phyloP scores from a whole-genome alignment of 2,888 invertebrate species.

The Lycocerus yunnanus region DNA sequence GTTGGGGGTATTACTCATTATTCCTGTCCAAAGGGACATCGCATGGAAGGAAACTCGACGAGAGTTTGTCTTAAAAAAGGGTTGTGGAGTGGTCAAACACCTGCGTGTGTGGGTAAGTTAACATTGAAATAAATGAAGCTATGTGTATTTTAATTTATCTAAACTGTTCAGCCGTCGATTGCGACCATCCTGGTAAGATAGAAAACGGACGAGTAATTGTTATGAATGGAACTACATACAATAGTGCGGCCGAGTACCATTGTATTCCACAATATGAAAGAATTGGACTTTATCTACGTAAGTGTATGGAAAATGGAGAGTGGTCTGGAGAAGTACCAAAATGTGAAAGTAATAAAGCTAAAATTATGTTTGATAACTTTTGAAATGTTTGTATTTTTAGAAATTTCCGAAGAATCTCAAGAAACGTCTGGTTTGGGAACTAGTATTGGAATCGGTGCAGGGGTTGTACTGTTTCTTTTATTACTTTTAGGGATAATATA shows the following conservation, averaged over 20 bases:
- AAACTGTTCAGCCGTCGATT: conserved; percentile 73
- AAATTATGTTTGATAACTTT: no score
- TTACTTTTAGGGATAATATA: conserved; percentile 80
- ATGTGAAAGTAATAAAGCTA: conserved; percentile 67
- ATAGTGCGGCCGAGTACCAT: conserved; percentile 86
- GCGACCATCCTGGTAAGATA: conserved; percentile 76
- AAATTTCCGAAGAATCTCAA: conserved; percentile 70
- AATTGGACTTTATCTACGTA: conserved; percentile 79
- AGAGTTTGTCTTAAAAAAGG: conserved; percentile 77
- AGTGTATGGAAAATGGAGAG: conserved; percentile 79
- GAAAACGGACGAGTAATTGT: conserved; percentile 87
- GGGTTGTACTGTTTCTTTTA: conserved; percentile 78
- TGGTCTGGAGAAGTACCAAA: conserved; percentile 89
- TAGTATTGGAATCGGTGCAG: conserved; percentile 83
- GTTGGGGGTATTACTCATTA: conserved; percentile 83
- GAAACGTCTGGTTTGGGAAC: conserved; percentile 75
- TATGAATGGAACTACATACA: conserved; percentile 84
- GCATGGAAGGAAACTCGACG: conserved; percentile 78
- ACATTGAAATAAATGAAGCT: conserved; percentile 25
- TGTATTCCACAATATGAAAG: conserved; percentile 84
- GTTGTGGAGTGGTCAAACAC: conserved; percentile 80
- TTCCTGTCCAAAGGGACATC: conserved; percentile 80
- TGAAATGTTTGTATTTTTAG: conserved; percentile 42
- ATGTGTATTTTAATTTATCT: neutral
- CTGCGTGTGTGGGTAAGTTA: conserved; percentile 80